phyloP scores from a whole-genome alignment of 2,888 invertebrate species.

The Cephus pygmeus region DNA sequence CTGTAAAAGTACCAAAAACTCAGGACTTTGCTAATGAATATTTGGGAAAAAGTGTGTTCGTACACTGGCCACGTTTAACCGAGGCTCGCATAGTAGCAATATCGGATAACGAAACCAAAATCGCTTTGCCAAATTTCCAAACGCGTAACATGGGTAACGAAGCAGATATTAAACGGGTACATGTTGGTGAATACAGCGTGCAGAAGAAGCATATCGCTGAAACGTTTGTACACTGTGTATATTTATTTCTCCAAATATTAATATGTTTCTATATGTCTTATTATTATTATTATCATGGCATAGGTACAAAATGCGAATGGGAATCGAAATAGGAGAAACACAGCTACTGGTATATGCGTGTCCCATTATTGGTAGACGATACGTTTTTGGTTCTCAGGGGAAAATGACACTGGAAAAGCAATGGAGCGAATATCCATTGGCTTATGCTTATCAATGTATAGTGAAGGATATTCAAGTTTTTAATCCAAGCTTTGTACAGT shows the following conservation, averaged over 20 bases:
- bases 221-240: conserved; percentile 66
- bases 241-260: conserved; percentile 5
- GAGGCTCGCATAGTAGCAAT: conserved; percentile 80
- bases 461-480: conserved; percentile 69
- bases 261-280: not conserved
- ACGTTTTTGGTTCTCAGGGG: conserved; percentile 72
- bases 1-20: conserved; percentile 62
- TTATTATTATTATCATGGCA: conserved; percentile 11
- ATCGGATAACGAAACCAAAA: conserved; percentile 67
- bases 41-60: conserved; percentile 81
- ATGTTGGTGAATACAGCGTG: not conserved
- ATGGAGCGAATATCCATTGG: conserved; percentile 74
- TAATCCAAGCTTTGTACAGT: conserved; percentile 64
- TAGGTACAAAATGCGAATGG: conserved; percentile 78
- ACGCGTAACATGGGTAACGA: conserved; percentile 33
- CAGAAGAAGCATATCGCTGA: conserved; percentile 61
- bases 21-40: conserved; percentile 72
- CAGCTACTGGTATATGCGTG: conserved; percentile 77
- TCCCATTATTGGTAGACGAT: conserved; percentile 77
- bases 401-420: conserved; percentile 76
- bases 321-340: conserved; percentile 80
- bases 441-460: conserved; percentile 79
- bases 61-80: conserved; percentile 93
- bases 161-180: conserved; percentile 16
- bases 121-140: conserved; percentile 11